Percentiles rank a stretch among this genome's conserved stretches.
phyloP scores from a whole-genome alignment of 2,797 vertebrate genomes.

The Schizopygopsis pylzovi region DNA sequence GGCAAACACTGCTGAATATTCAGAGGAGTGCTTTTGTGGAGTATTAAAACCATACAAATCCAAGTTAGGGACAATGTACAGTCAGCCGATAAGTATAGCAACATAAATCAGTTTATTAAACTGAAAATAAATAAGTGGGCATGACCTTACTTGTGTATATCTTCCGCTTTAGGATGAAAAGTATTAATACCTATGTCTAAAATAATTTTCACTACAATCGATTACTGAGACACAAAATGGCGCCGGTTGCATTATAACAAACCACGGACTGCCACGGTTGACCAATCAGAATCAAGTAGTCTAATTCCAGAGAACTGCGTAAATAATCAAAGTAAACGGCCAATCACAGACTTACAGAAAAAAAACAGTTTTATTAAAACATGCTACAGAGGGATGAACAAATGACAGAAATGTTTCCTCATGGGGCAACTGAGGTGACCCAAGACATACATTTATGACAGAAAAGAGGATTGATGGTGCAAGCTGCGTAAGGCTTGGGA shows the following conservation, averaged over 20 bases:
- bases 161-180: neutral
- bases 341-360: slow-evolving; percentile 26
- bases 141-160: neutral
- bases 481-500: slow-evolving; percentile 34
- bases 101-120: neutral
- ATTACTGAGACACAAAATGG: neutral
- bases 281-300: slow-evolving; percentile 13
- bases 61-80: neutral
- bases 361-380: slow-evolving; percentile 54
- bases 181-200: neutral
- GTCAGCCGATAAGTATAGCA: neutral
- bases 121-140: neutral
- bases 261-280: neutral
- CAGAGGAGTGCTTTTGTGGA: neutral
- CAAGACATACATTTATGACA: slow-evolving; percentile 14
- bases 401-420: slow-evolving; percentile 22
- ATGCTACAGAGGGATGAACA: slow-evolving; percentile 44
- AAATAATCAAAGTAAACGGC: slow-evolving; percentile 3
- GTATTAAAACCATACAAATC: neutral
- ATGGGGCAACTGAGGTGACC: neutral
- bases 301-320: neutral
- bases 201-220: neutral
- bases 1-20: neutral
- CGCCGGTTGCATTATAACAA: neutral
- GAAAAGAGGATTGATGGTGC: slow-evolving; percentile 6